phyloP scores from a whole-genome alignment of 2,113 vertebrate species.

The Upupa epops region DNA sequence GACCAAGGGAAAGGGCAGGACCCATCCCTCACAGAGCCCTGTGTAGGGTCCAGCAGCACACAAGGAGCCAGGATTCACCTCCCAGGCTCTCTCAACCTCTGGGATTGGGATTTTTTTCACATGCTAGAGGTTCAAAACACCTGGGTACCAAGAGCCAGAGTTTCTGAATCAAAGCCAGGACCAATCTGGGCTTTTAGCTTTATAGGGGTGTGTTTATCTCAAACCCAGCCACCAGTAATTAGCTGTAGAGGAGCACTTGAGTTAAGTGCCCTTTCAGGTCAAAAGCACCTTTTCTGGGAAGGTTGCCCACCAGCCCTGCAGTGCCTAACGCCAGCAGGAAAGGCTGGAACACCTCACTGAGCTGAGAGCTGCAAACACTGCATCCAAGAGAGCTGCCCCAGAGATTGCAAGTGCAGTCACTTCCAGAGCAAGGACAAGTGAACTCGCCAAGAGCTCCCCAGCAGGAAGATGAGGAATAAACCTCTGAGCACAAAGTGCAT shows the following conservation, averaged over 20 bases:
- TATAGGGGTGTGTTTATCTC: neutral
- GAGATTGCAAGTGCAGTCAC: neutral
- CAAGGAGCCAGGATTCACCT: neutral
- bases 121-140: neutral
- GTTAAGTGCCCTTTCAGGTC: neutral
- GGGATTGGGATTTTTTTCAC: neutral
- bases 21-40: neutral
- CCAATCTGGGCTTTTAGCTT: neutral
- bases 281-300: constrained; percentile 37
- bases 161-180: neutral
- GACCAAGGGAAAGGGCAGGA: neutral
- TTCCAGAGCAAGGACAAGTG: neutral
- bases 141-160: neutral
- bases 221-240: neutral
- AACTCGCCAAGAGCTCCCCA: neutral
- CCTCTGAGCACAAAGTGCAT: neutral
- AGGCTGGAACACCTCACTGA: neutral
- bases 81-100: no score
- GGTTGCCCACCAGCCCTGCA: neutral
- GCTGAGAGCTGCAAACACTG: neutral
- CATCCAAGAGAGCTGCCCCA: neutral
- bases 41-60: fast-evolving
- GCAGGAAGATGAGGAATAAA: neutral
- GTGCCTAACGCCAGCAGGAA: neutral
- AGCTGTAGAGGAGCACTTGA: constrained; percentile 17